Conservation (phyloP, 2,888 invertebrate genomes). For the Octodonta nipae region DNA sequence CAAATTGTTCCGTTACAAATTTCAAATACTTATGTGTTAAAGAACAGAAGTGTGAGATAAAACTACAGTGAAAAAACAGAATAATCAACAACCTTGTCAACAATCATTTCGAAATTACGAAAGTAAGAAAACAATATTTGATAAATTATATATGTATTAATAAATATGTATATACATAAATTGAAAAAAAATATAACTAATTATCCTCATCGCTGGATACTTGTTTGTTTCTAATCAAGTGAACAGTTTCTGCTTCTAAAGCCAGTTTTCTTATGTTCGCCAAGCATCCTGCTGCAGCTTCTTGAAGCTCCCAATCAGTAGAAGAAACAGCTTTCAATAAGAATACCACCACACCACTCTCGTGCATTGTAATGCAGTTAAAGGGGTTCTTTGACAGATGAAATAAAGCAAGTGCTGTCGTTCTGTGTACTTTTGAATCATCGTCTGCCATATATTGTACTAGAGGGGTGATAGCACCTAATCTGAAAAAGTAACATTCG, state of each 20-base stretch:
- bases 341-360: constrained; percentile 67
- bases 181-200: not conserved
- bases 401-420: constrained; percentile 78
- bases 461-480: constrained; percentile 72
- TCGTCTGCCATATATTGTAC: constrained; percentile 76
- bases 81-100: too few species aligned
- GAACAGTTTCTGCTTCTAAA: constrained; percentile 57
- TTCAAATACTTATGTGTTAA: too few species aligned
- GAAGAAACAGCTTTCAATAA: constrained; percentile 78
- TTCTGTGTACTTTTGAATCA: constrained; percentile 67
- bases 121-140: not conserved
- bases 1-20: too few species aligned
- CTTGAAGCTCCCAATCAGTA: constrained; percentile 72
- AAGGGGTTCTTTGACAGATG: constrained; percentile 82
- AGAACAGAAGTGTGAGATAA: not conserved
- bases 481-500: constrained; percentile 21
- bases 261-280: constrained; percentile 81
- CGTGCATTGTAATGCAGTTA: constrained; percentile 91
- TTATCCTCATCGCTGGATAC: constrained; percentile 16
- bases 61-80: not conserved
- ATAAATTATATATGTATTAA: too few species aligned
- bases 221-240: constrained; percentile 30
- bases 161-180: too few species aligned
- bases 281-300: constrained; percentile 86
- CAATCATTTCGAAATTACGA: not conserved